Conservation (phyloP, 2,888 invertebrate species). For the Ectemnius lituratus region DNA sequence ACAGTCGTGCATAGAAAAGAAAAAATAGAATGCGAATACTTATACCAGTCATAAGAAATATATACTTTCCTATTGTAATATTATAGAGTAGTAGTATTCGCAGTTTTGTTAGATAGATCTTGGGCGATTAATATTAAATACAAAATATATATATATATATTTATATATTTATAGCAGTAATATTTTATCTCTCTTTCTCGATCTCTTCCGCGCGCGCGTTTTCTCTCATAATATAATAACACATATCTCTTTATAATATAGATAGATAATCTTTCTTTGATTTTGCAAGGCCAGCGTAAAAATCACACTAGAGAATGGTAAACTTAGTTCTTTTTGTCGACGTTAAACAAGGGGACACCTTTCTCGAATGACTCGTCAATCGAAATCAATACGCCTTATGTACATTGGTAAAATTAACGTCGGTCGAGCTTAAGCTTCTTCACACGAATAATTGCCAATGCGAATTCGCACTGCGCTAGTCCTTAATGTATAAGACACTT, state of each 20-base stretch:
- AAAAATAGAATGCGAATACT: conserved; percentile 64
- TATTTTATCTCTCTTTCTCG: conserved; percentile 61
- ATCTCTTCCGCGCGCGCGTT: conserved; percentile 19
- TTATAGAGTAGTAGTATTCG: conserved; percentile 62
- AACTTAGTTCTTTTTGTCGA: conserved; percentile 63
- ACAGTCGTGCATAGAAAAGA: conserved; percentile 65
- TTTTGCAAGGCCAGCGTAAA: conserved; percentile 77
- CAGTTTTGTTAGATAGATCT: conserved; percentile 64
- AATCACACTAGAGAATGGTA: conserved; percentile 75
- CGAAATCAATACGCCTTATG: conserved; percentile 40
- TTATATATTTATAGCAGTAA: conserved; percentile 63
- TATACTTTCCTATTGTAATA: conserved; percentile 58
- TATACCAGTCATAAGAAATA: conserved; percentile 66
- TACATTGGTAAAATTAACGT: conserved; percentile 47
- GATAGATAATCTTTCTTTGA: conserved; percentile 72
- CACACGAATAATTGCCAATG: conserved; percentile 31
- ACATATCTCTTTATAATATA: conserved; percentile 62
- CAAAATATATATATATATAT: conserved; percentile 69
- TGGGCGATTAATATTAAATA: conserved; percentile 70
- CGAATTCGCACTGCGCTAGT: conserved; percentile 21
- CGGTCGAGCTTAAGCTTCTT: conserved; percentile 26
- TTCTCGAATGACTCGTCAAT: conserved; percentile 33
- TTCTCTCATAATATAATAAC: conserved; percentile 71
- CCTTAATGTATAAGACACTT: conserved; percentile 29
- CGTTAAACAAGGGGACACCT: conserved; percentile 49